Percentiles rank a stretch among this genome's conserved stretches.
phyloP scores from a whole-genome alignment of 2,888 invertebrate species.

The Vandiemenella viatica region DNA sequence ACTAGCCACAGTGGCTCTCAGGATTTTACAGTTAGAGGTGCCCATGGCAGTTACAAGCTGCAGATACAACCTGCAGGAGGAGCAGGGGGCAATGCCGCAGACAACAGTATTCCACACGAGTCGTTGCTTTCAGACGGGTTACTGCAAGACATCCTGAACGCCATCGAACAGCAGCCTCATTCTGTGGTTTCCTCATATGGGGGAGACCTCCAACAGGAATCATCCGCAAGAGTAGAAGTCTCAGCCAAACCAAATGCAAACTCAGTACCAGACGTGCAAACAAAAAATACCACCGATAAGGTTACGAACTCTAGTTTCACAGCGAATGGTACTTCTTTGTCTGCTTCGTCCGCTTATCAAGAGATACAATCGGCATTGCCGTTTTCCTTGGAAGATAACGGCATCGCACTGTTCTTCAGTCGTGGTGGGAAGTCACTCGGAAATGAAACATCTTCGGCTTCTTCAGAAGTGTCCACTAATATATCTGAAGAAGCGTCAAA shows the following conservation, averaged over 20 bases:
- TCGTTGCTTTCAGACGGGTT: slow-evolving; percentile 64
- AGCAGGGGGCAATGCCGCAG: slow-evolving; percentile 29
- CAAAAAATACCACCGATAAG: not conserved
- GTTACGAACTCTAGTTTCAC: slow-evolving; percentile 19
- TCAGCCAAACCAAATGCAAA: not conserved
- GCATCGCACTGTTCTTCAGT: slow-evolving; percentile 41
- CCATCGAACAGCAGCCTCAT: slow-evolving; percentile 53
- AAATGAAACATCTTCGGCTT: not conserved
- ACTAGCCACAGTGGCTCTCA: slow-evolving; percentile 17
- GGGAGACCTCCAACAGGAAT: slow-evolving; percentile 9
- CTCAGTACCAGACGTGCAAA: not conserved
- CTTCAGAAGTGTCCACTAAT: not conserved
- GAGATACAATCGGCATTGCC: slow-evolving; percentile 24
- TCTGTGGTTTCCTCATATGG: slow-evolving; percentile 16
- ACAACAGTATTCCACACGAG: slow-evolving; percentile 46
- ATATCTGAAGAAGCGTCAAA: not conserved
- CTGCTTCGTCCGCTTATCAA: slow-evolving; percentile 21
- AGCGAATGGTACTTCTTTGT: not conserved
- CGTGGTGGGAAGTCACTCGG: not conserved
- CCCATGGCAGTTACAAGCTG: slow-evolving; percentile 48
- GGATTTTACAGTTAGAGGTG: slow-evolving; percentile 34
- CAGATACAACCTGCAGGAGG: slow-evolving; percentile 60
- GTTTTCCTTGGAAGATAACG: slow-evolving; percentile 35
- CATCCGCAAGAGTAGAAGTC: not conserved
- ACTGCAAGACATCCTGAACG: slow-evolving; percentile 63